Percentiles rank a stretch among this genome's conserved stretches.
These are phyloP conservation scores for Pseudomyrmex concolor DNA, from an alignment of 1,140 invertebrate genomes.

Conservation along the genomic window DNA sequence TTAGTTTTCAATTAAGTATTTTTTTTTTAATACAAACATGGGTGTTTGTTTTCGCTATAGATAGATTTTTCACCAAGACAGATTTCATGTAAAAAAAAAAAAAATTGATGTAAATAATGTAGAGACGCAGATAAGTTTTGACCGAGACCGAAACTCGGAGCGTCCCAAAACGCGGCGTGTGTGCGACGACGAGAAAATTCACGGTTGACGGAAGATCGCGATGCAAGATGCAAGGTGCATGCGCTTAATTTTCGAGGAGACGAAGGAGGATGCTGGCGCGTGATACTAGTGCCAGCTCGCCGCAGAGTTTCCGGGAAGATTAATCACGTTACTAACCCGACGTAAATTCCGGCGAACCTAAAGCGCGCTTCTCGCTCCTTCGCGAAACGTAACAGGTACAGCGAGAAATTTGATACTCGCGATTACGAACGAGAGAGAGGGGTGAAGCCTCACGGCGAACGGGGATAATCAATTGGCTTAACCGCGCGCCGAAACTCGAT, in stretches of 20 bases:
- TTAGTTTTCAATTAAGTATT: slow-evolving; percentile 1
- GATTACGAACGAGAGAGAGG: slow-evolving; percentile 19
- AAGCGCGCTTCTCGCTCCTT: not conserved
- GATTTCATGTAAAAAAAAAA: not conserved
- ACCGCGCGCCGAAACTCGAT: slow-evolving; percentile 41
- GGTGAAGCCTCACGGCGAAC: not conserved
- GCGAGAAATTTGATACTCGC: slow-evolving; percentile 54
- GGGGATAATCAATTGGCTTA: slow-evolving; percentile 56
- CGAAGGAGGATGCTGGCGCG: slow-evolving; percentile 18
- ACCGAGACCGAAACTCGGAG: not conserved
- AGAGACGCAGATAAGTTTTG: no score
- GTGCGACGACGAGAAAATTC: not conserved
- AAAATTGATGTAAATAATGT: no score
- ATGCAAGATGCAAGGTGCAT: slow-evolving; percentile 32
- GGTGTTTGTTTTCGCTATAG: no score
- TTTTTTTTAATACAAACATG: no score
- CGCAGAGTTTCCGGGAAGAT: slow-evolving; percentile 36
- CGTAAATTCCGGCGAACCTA: slow-evolving; percentile 23
- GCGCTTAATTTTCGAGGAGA: slow-evolving; percentile 22
- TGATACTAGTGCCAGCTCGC: slow-evolving; percentile 30
- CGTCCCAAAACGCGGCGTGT: not conserved
- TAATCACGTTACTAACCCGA: slow-evolving; percentile 48
- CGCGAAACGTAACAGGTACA: slow-evolving; percentile 32
- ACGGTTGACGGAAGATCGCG: slow-evolving; percentile 23
- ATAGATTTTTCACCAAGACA: no score